A percentile compares a stretch with the other conserved stretches of the same genome.
Conservation (phyloP, 2,113 vertebrate species). For the Stictonetta naevosa region DNA sequence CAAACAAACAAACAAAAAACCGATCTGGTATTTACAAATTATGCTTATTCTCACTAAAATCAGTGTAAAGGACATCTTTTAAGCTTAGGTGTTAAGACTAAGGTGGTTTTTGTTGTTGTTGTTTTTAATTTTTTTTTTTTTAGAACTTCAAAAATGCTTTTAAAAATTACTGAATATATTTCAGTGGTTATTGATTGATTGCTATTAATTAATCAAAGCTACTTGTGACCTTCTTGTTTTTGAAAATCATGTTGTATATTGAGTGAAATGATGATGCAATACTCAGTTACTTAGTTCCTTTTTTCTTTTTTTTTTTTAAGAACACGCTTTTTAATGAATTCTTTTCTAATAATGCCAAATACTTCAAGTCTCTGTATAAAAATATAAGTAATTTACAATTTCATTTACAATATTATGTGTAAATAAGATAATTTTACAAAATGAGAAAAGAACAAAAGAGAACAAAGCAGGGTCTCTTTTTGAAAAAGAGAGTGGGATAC, state of each 20-base stretch:
- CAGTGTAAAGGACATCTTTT: not conserved
- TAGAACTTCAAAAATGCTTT: not conserved
- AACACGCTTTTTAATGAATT: rapidly evolving
- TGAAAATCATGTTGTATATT: not conserved
- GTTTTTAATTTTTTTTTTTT: not conserved
- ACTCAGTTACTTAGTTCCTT: not conserved
- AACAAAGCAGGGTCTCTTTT: not conserved
- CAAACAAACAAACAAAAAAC: not conserved
- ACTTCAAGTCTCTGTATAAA: not conserved
- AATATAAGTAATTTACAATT: not conserved
- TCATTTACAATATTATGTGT: not conserved
- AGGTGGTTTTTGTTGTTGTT: not conserved
- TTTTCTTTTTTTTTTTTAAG: not conserved
- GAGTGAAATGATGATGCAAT: not conserved
- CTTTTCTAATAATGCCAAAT: not conserved
- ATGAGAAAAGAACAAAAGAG: not conserved
- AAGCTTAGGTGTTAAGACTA: not conserved
- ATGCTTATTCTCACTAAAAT: not conserved
- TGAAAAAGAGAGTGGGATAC: not conserved
- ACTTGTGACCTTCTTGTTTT: not conserved
- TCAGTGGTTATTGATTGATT: not conserved
- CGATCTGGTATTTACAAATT: not conserved
- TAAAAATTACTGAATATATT: not conserved
- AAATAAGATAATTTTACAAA: not conserved
- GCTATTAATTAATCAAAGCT: not conserved